Evolutionary conservation across 1,140 invertebrate species (phyloP), one percentile per base, ranked within the genome.

Genomic region (Philopotamus ludificatus): DNA sequence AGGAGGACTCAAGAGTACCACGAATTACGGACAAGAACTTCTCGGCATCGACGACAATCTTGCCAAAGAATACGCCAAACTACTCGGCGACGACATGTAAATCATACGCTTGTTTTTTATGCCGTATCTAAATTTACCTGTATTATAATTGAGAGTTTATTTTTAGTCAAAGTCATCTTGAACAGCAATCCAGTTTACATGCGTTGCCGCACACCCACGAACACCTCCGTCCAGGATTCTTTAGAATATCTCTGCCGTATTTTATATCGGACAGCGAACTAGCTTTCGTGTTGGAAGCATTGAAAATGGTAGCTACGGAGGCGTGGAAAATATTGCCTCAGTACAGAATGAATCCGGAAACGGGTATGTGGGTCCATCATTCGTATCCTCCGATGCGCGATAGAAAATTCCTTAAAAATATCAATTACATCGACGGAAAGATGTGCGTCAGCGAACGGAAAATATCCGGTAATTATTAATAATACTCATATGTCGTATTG

Each of bases 311-410:
- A 0, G 92, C 92, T 0, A 88, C 90, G 0, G 87, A 94, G 78
- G 92, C 90, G 0, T 95, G 93, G 91, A 93, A 93, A 72, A 82
- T 96, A 25, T 74, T 97, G 44, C 93, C 93, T 0, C 90, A 94
- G 72, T 96, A 96, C 73, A 83, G 86, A 4, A 82, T 93, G 9
- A 93, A 95, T 75, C 84, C 89, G 2, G 88, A 94, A 74, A 95
- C 91, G 7, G 93, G 90, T 0, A 92, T 95, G 79, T 97, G 93
- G 92, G 84, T 89, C 63, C 93, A 95, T 74, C 87, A 89, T 72
- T 86, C 89, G 0, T 90, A 91, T 73, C 83, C 87, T 41, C 85
- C 89, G 0, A 86, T 90, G 63, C 89, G 89, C 72, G 91, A 94
- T 64, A 83, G 90, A 26, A 92, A 91, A 74, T 94, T 91, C 83